Evolutionary conservation across 2,888 invertebrate species (phyloP).

Genomic region (Bombylius discolor): DNA sequence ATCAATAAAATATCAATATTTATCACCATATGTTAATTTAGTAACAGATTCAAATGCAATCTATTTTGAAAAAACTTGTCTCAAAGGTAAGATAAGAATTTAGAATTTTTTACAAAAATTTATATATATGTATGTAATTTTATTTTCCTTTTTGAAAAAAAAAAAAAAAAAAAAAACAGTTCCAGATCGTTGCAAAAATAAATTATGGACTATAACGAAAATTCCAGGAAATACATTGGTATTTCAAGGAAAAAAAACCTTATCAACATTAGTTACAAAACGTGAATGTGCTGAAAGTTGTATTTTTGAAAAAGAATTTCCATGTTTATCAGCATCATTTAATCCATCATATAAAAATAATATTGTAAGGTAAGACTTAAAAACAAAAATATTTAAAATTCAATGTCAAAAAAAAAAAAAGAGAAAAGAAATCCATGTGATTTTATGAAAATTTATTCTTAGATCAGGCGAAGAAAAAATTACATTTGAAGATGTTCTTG

Average conservation of each 20-base stretch:
- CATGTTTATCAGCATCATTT: slow-evolving; percentile 46
- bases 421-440: not conserved
- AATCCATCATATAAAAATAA: slow-evolving; percentile 35
- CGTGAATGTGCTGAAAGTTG: slow-evolving; percentile 55
- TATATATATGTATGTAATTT: not conserved
- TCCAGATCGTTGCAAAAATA: slow-evolving; percentile 42
- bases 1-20: slow-evolving; percentile 21
- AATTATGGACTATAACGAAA: slow-evolving; percentile 64
- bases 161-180: slow-evolving; percentile 27
- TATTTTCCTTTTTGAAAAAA: not conserved
- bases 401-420: too few species aligned
- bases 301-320: slow-evolving; percentile 40
- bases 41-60: slow-evolving; percentile 31
- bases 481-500: slow-evolving; percentile 26
- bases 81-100: slow-evolving; percentile 25
- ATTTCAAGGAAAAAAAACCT: slow-evolving; percentile 48
- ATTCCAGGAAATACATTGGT: slow-evolving; percentile 62
- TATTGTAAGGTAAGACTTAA: slow-evolving; percentile 27
- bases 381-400: too few species aligned
- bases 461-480: slow-evolving; percentile 12
- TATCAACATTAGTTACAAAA: slow-evolving; percentile 48
- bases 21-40: slow-evolving; percentile 23
- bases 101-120: not conserved
- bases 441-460: not conserved
- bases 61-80: slow-evolving; percentile 33